Conservation (phyloP, 2,113 vertebrate species). For the Ciconia boyciana region DNA sequence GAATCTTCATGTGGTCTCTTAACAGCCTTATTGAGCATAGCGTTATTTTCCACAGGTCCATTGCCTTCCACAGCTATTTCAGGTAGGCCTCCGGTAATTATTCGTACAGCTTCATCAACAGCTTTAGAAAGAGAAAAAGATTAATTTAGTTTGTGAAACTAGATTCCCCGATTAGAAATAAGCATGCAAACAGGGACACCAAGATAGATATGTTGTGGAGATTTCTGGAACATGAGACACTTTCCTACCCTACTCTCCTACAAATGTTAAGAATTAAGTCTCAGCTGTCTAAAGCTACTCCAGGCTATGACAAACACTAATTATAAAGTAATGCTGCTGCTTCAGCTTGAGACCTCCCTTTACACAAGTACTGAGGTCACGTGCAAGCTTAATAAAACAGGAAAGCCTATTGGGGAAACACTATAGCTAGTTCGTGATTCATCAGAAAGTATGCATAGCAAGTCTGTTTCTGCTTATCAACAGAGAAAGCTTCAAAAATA, state of each 20-base stretch:
- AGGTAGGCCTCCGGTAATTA: slow-evolving; percentile 89
- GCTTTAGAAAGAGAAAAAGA: slow-evolving; percentile 64
- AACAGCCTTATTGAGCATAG: slow-evolving; percentile 84
- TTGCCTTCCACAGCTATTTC: slow-evolving; percentile 90
- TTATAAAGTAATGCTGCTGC: background rate
- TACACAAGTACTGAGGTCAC: background rate
- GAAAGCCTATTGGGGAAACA: background rate
- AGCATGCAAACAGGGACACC: background rate
- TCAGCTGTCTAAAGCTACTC: fast-evolving
- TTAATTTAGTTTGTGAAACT: background rate
- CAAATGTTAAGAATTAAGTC: background rate
- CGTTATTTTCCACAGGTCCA: slow-evolving; percentile 89
- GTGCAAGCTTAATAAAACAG: background rate
- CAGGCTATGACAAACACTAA: background rate
- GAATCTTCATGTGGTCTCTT: slow-evolving; percentile 97
- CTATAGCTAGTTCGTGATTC: background rate
- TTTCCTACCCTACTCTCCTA: background rate
- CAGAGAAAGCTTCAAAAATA: background rate
- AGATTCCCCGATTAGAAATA: background rate
- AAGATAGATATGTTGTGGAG: fast-evolving
- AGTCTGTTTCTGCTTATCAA: background rate
- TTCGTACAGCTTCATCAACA: slow-evolving; percentile 91
- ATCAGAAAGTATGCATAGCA: background rate
- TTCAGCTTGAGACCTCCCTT: background rate
- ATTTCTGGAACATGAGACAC: background rate